phyloP scores from a whole-genome alignment of 1,140 invertebrate species.

The Heliconius melpomene region DNA sequence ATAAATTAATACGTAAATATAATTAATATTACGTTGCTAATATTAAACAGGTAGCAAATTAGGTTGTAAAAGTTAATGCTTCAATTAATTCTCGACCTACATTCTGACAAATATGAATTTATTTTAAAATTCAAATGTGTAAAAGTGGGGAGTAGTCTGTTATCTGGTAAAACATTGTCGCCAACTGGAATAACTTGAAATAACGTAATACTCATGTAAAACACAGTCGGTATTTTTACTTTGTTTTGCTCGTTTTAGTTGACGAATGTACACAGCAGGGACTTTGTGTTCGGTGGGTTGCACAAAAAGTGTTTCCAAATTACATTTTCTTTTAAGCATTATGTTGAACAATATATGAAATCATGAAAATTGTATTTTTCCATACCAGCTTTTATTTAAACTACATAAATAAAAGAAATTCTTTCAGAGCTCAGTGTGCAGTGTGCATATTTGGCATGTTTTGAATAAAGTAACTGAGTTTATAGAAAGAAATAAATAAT shows the following conservation, averaged over 20 bases:
- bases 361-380: conserved; percentile 5
- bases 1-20: neutral
- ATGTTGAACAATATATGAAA: conserved; percentile 1
- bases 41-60: neutral
- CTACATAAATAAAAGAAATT: neutral
- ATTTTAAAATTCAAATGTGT: conserved; percentile 27
- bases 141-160: conserved; percentile 24
- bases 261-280: conserved; percentile 16
- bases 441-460: neutral
- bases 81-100: conserved; percentile 28
- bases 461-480: neutral
- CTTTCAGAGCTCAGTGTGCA: neutral
- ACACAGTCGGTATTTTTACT: conserved; percentile 15
- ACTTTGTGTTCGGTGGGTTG: conserved; percentile 4
- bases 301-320: conserved; percentile 4
- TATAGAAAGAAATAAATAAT: neutral
- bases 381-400: conserved; percentile 1
- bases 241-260: conserved; percentile 27
- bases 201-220: conserved; percentile 28
- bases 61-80: conserved; percentile 1
- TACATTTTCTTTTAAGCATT: conserved; percentile 3
- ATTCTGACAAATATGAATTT: conserved; percentile 19
- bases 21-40: neutral
- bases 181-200: conserved; percentile 27
- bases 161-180: conserved; percentile 26